These are phyloP conservation scores for Heterotilapia buettikoferi DNA, from an alignment of 2,113 vertebrate genomes.

Conservation along the genomic window DNA sequence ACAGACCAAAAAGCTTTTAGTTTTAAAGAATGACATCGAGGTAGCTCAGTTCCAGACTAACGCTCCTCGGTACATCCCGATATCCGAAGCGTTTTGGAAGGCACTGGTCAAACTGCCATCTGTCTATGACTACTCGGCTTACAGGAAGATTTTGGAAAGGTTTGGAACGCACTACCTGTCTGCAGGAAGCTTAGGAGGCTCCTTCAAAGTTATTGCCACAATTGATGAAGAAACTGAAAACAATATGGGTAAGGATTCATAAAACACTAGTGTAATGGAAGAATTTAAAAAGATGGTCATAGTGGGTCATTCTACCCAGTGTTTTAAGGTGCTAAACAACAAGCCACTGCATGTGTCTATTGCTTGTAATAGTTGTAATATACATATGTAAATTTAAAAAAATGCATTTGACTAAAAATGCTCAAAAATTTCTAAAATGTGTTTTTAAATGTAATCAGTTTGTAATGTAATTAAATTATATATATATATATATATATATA, in stretches of 20 bases:
- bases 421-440: background rate
- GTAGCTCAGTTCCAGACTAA: constrained; percentile 84
- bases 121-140: constrained; percentile 75
- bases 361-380: background rate
- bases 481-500: accelerated
- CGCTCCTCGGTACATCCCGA: constrained; percentile 72
- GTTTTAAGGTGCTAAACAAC: background rate
- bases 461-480: background rate
- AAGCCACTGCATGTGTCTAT: background rate
- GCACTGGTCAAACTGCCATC: constrained; percentile 76
- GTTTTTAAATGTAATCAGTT: background rate
- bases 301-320: background rate
- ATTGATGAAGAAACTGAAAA: constrained; percentile 62
- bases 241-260: constrained; percentile 48
- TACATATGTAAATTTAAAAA: accelerated
- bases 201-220: constrained; percentile 70
- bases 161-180: constrained; percentile 87
- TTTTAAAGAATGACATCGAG: constrained; percentile 80
- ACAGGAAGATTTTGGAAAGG: constrained; percentile 73
- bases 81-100: constrained; percentile 84
- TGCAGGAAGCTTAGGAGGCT: constrained; percentile 83
- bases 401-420: background rate
- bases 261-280: background rate
- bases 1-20: constrained; percentile 73
- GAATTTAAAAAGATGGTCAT: background rate